A percentile compares a stretch with the other conserved stretches of the same genome.
Evolutionary conservation across 2,113 vertebrate genomes (phyloP).

Genomic region (Hemibagrus wyckioides): DNA sequence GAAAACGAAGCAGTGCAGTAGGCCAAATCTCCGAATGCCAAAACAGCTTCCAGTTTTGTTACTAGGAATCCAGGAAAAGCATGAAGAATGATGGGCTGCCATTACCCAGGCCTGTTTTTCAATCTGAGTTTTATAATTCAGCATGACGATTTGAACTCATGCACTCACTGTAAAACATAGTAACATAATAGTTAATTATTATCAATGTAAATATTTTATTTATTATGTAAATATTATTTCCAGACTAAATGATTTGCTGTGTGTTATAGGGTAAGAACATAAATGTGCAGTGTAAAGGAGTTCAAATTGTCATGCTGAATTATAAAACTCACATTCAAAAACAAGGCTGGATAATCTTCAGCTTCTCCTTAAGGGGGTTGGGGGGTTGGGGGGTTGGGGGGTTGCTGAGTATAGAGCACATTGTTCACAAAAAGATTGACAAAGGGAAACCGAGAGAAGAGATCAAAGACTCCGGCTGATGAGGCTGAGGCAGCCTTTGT

Average conservation of each 20-base stretch:
- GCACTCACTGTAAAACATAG: no score
- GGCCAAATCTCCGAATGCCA: not conserved
- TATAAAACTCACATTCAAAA: constrained; percentile 53
- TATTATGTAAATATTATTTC: no score
- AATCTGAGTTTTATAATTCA: no score
- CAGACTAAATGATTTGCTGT: constrained; percentile 30
- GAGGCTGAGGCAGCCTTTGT: constrained; percentile 50
- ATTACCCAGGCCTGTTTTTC: constrained; percentile 23
- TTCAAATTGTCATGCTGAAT: constrained; percentile 28
- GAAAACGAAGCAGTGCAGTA: not conserved
- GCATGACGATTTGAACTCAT: no score
- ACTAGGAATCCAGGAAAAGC: not conserved
- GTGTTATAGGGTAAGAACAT: constrained; percentile 3
- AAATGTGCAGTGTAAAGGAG: constrained; percentile 4
- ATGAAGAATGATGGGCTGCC: constrained; percentile 33
- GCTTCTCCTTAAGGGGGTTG: constrained; percentile 20
- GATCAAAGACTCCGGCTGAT: constrained; percentile 57
- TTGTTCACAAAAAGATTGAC: constrained; percentile 56
- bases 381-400: not conserved
- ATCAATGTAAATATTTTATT: no score
- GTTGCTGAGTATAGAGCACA: constrained; percentile 16
- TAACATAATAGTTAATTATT: no score
- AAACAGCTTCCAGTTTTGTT: not conserved
- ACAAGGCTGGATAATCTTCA: constrained; percentile 43
- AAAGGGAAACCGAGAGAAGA: constrained; percentile 48